Percentiles rank a stretch among this genome's conserved stretches.
phyloP scores from a whole-genome alignment of 2,888 invertebrate genomes.

The Tupiocoris notatus region DNA sequence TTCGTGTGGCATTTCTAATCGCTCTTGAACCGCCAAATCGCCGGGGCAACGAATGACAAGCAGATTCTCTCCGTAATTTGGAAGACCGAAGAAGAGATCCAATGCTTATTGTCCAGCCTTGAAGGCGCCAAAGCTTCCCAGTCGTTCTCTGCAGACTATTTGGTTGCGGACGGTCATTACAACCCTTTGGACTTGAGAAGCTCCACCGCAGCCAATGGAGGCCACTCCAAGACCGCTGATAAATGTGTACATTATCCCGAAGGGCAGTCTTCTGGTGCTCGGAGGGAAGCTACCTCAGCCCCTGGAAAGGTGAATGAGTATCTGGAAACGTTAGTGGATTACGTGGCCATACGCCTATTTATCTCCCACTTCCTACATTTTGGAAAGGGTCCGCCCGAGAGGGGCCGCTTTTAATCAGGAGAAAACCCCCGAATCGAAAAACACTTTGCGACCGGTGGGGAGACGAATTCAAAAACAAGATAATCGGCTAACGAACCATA shows the following conservation, averaged over 20 bases:
- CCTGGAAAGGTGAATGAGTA: constrained; percentile 37
- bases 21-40: background rate
- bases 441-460: background rate
- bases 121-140: background rate
- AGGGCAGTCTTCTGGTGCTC: background rate
- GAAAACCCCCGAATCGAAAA: background rate
- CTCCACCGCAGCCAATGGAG: background rate
- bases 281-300: constrained; percentile 7
- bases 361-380: constrained; percentile 4
- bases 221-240: background rate
- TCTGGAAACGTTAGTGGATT: constrained; percentile 37
- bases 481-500: too few relatives aligned
- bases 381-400: background rate
- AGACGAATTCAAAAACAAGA: too few relatives aligned
- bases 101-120: background rate
- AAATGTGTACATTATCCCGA: background rate
- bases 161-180: background rate
- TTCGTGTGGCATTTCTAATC: too few relatives aligned
- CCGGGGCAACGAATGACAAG: background rate
- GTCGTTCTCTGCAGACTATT: background rate
- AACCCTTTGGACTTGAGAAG: background rate
- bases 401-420: background rate
- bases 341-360: constrained; percentile 26
- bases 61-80: background rate
- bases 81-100: background rate